These are phyloP conservation scores for Cotesia typhae DNA, from an alignment of 1,140 invertebrate genomes.

Conservation along the genomic window DNA sequence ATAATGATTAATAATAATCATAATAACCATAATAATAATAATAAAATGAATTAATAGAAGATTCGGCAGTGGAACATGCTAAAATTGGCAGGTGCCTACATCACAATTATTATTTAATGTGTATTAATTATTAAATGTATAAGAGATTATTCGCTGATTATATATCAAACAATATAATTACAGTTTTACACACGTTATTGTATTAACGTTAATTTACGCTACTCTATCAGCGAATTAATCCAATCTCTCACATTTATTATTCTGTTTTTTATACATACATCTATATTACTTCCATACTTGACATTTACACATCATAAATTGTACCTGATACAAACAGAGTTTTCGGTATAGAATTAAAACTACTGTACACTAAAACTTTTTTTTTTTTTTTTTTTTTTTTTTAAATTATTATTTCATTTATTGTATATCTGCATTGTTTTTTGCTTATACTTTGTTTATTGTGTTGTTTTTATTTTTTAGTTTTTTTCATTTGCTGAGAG, in stretches of 20 bases:
- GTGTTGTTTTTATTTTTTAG: not conserved
- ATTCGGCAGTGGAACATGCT: slow-evolving; percentile 64
- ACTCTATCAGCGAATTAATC: too few relatives aligned
- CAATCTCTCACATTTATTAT: slow-evolving; percentile 15
- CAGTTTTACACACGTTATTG: slow-evolving; percentile 18
- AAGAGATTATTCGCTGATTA: slow-evolving; percentile 56
- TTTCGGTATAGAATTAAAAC: too few relatives aligned
- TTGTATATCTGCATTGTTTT: not conserved
- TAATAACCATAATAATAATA: slow-evolving; percentile 37
- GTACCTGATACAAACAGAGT: too few relatives aligned
- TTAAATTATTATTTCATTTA: not conserved
- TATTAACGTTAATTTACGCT: slow-evolving; percentile 17
- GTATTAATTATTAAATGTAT: slow-evolving; percentile 38
- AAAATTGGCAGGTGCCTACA: slow-evolving; percentile 60
- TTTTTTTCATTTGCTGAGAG: slow-evolving; percentile 14
- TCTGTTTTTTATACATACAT: slow-evolving; percentile 31
- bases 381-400: not conserved
- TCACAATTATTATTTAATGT: slow-evolving; percentile 58
- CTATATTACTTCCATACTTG: not conserved
- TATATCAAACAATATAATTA: slow-evolving; percentile 34
- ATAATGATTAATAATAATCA: slow-evolving; percentile 55
- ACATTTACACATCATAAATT: too few relatives aligned
- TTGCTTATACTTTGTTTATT: too few relatives aligned
- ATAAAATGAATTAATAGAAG: slow-evolving; percentile 62
- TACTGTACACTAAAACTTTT: not conserved